Conservation (phyloP, 1,140 invertebrate genomes). For the Reticulitermes speratus region DNA sequence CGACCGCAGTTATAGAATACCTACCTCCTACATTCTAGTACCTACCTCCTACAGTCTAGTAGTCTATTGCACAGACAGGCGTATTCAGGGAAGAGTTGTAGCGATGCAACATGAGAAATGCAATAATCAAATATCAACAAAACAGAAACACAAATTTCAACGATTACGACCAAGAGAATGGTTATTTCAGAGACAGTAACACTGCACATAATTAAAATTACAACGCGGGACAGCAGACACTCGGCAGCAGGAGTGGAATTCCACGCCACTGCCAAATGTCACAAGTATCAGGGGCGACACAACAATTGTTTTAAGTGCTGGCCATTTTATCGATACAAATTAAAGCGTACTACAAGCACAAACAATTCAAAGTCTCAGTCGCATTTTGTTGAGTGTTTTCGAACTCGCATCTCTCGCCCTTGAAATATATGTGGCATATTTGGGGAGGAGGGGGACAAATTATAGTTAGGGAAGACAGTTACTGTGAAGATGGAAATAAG, state of each 20-base stretch:
- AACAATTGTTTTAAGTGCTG: not conserved
- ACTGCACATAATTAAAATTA: conserved; percentile 17
- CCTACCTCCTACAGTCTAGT: no score
- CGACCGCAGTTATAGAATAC: not conserved
- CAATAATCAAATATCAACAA: not conserved
- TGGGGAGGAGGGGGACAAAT: no score
- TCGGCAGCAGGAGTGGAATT: not conserved
- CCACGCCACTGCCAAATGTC: not conserved
- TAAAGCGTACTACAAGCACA: not conserved
- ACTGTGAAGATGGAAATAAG: no score
- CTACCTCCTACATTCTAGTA: no score
- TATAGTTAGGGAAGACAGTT: no score
- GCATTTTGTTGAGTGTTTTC: no score
- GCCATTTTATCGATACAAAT: not conserved
- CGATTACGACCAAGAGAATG: not conserved
- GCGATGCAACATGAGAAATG: not conserved
- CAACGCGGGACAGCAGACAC: not conserved
- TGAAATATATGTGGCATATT: no score
- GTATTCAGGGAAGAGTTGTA: not conserved
- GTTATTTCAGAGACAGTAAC: not conserved
- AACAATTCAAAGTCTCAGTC: no score
- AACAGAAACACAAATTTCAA: not conserved
- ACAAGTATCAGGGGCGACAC: not conserved
- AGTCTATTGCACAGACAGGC: no score
- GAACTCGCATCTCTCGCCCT: no score